A percentile compares a stretch with the other conserved stretches of the same genome.
These are phyloP conservation scores for Amphilophus citrinellus DNA, from an alignment of 2,113 vertebrate genomes.

Conservation along the genomic window DNA sequence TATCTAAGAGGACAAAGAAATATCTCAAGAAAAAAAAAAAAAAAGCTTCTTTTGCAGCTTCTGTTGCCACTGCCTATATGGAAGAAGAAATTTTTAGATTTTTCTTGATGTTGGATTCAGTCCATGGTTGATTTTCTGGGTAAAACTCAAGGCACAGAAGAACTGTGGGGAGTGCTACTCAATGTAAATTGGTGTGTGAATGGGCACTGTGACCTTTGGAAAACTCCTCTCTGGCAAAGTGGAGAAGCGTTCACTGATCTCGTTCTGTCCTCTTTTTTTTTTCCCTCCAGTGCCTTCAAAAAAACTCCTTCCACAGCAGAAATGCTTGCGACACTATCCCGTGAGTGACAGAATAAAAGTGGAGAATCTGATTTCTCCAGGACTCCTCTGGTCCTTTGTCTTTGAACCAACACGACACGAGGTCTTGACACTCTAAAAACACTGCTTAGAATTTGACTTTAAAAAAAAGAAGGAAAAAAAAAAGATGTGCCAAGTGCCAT, in stretches of 20 bases:
- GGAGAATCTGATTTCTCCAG: conserved; percentile 40
- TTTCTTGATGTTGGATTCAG: conserved; percentile 47
- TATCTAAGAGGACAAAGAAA: conserved; percentile 24
- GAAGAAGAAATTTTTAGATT: conserved; percentile 27
- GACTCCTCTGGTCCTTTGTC: conserved; percentile 51
- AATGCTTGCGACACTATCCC: conserved; percentile 34
- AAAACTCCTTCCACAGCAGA: conserved; percentile 57
- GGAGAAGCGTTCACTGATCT: conserved; percentile 40
- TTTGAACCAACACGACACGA: conserved; percentile 40
- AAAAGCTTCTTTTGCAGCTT: conserved; percentile 4
- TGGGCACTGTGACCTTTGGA: conserved; percentile 73
- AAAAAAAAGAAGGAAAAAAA: neutral
- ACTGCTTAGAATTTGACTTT: conserved; percentile 47
- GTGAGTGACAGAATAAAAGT: conserved; percentile 54
- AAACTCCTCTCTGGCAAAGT: conserved; percentile 64
- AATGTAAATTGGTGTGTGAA: conserved; percentile 74
- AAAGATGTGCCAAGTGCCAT: conserved; percentile 28
- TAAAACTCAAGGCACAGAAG: conserved; percentile 63
- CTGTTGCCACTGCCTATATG: conserved; percentile 9
- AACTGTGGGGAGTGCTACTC: conserved; percentile 65
- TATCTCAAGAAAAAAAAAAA: neutral
- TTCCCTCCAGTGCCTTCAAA: conserved; percentile 29
- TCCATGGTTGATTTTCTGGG: conserved; percentile 68
- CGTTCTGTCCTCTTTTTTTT: conserved; percentile 19
- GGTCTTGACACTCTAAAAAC: conserved; percentile 57